Conservation (phyloP, 2,797 vertebrate species). For the Chiroxiphia lanceolata region DNA sequence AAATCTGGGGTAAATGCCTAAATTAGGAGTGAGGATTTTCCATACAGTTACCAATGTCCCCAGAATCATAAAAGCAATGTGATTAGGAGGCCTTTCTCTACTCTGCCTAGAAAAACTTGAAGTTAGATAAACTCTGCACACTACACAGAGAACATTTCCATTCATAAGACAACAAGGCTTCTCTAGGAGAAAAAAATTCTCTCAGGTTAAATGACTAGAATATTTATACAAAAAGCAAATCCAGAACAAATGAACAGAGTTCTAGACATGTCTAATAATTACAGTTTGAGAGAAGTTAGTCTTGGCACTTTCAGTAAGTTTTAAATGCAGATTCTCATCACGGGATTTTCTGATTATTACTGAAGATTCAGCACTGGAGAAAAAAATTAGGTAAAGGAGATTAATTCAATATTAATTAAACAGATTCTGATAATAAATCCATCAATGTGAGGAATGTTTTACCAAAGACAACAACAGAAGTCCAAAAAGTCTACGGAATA, state of each 20-base stretch:
- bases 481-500: not conserved
- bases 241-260: not conserved
- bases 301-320: not conserved
- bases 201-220: not conserved
- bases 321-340: not conserved
- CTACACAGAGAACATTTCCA: not conserved
- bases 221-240: conserved; percentile 5
- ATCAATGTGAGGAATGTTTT: not conserved
- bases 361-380: not conserved
- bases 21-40: not conserved
- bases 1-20: not conserved
- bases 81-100: not conserved
- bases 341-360: not conserved
- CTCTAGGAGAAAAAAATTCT: not conserved
- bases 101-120: not conserved
- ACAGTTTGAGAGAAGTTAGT: not conserved
- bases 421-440: not conserved
- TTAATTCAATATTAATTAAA: conserved; percentile 1
- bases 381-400: conserved; percentile 9
- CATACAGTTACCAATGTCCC: accelerated
- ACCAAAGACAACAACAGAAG: not conserved
- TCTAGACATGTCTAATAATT: not conserved
- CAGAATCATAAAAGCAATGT: not conserved
- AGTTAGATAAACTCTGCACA: not conserved
- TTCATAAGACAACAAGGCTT: not conserved